Evolutionary conservation across 2,888 invertebrate species (phyloP).

Genomic region (Drosophila siamana): DNA sequence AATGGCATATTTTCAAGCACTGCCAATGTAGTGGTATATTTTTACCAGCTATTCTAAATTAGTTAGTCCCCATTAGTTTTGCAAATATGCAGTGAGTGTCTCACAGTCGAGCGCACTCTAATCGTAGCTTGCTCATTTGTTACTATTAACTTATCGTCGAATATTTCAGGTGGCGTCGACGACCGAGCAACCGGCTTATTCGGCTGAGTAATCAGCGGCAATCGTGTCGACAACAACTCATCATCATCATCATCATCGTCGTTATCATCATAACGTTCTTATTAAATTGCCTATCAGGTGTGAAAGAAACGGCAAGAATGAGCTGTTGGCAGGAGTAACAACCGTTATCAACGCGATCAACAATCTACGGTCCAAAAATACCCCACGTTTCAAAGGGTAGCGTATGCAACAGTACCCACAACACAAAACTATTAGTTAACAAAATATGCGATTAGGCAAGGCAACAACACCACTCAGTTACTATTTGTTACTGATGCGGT

Average conservation of each 20-base stretch:
- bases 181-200: conserved; percentile 34
- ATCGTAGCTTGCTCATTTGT: background rate
- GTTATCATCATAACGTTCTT: conserved; percentile 1
- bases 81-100: background rate
- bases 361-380: conserved; percentile 5
- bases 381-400: conserved; percentile 14
- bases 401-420: conserved; percentile 12
- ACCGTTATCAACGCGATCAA: conserved; percentile 29
- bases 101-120: background rate
- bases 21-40: background rate
- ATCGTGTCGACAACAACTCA: conserved; percentile 28
- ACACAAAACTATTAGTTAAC: background rate
- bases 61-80: no score
- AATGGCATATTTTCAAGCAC: no score
- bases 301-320: conserved; percentile 19
- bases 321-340: conserved; percentile 6
- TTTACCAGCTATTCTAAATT: no score
- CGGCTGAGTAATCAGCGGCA: conserved; percentile 33
- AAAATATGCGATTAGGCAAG: background rate
- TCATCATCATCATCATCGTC: conserved; percentile 27
- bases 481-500: background rate
- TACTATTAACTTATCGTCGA: conserved; percentile 36
- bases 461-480: background rate
- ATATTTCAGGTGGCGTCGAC: conserved; percentile 22
- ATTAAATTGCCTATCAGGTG: conserved; percentile 38